These are phyloP conservation scores for Steinernema feltiae DNA, from an alignment of 1,140 invertebrate species.

Conservation along the genomic window DNA sequence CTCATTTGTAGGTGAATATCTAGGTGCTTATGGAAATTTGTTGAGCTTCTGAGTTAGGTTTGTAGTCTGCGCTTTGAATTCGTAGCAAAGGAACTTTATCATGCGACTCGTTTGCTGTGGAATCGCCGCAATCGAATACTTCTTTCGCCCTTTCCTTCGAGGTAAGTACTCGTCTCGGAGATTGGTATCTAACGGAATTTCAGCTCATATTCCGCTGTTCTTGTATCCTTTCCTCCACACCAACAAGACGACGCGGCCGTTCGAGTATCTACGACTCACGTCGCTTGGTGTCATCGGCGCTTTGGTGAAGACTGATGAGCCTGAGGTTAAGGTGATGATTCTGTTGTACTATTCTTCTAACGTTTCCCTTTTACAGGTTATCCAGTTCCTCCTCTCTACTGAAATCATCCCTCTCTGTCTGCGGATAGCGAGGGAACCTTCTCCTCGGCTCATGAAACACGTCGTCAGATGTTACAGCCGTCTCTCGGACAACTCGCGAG, in stretches of 20 bases:
- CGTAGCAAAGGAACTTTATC: no score
- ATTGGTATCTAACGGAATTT: slow-evolving; percentile 37
- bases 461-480: slow-evolving; percentile 94
- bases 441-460: slow-evolving; percentile 88
- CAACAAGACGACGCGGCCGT: slow-evolving; percentile 85
- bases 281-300: slow-evolving; percentile 97
- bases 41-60: no score
- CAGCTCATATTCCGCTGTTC: slow-evolving; percentile 91
- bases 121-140: no score
- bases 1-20: no score
- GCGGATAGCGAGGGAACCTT: slow-evolving; percentile 92
- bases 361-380: no score
- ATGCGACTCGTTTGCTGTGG: no score
- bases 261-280: slow-evolving; percentile 92
- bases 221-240: slow-evolving; percentile 92
- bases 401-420: slow-evolving; percentile 96
- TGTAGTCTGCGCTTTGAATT: no score
- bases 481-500: slow-evolving; percentile 89
- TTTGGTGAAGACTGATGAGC: slow-evolving; percentile 75
- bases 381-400: slow-evolving; percentile 94
- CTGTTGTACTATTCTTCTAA: slow-evolving; percentile 23
- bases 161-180: slow-evolving; percentile 57
- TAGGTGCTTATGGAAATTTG: no score
- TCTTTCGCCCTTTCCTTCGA: slow-evolving; percentile 80
- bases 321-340: slow-evolving; percentile 40